These are phyloP conservation scores for Yoshiicerus persimilis DNA, from an alignment of 1,140 invertebrate genomes.

Conservation along the genomic window DNA sequence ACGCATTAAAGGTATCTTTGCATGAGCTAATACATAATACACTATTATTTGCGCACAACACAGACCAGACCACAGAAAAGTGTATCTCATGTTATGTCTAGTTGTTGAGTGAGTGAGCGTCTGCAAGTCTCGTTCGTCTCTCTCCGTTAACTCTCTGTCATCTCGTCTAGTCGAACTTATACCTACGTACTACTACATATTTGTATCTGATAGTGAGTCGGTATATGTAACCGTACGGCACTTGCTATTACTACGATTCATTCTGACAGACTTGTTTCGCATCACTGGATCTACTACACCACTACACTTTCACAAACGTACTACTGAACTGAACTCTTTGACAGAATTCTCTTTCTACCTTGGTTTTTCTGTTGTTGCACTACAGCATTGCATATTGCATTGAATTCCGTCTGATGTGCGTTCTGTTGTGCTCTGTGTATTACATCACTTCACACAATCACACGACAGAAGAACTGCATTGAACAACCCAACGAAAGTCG, in stretches of 20 bases:
- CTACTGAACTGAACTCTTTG: background rate
- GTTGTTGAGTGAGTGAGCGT: background rate
- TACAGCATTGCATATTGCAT: background rate
- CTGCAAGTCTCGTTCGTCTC: background rate
- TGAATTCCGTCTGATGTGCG: background rate
- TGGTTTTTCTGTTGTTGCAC: background rate
- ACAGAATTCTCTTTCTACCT: background rate
- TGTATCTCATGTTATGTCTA: background rate
- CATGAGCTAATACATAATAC: too few relatives aligned
- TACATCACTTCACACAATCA: background rate
- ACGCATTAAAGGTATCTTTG: too few relatives aligned
- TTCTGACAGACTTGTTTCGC: slow-evolving; percentile 7
- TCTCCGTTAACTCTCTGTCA: background rate
- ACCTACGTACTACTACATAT: background rate
- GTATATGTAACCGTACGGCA: background rate
- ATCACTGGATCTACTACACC: background rate
- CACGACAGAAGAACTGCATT: background rate
- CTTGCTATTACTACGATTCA: background rate
- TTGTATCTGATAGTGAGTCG: background rate
- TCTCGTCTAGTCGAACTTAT: background rate
- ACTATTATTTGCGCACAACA: background rate
- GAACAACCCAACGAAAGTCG: background rate
- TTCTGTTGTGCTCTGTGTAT: background rate
- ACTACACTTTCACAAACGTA: background rate
- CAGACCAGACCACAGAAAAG: background rate